Evolutionary conservation across 1,140 invertebrate genomes (phyloP).

Genomic region (Teleogryllus occipitalis): DNA sequence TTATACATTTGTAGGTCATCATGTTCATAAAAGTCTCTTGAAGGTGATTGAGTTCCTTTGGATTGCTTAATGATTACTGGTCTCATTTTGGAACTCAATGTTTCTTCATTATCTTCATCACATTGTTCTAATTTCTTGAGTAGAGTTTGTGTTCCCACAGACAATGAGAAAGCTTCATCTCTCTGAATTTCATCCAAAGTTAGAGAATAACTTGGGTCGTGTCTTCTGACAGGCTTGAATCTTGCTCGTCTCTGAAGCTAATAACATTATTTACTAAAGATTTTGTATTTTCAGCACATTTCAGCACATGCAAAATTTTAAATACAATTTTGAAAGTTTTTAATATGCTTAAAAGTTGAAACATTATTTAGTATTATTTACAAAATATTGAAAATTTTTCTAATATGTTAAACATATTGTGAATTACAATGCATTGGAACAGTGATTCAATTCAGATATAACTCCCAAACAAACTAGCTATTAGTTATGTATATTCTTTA

Average conservation of each 20-base stretch:
- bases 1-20: background rate
- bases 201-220: background rate
- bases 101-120: background rate
- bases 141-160: background rate
- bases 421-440: no score
- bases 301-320: no score
- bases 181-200: background rate
- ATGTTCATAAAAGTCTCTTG: background rate
- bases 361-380: no score
- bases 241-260: background rate
- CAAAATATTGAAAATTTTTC: no score
- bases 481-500: no score
- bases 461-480: no score
- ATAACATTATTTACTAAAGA: background rate
- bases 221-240: background rate
- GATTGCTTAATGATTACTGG: background rate
- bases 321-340: no score
- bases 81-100: background rate
- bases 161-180: background rate
- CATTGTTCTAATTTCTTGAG: background rate
- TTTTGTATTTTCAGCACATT: no score
- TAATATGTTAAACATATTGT: no score
- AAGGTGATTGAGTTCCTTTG: background rate
- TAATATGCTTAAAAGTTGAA: no score
- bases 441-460: no score